Percentiles rank a stretch among this genome's conserved stretches.
Conservation (phyloP, 1,140 invertebrate genomes). For the Lethocerus indicus region DNA sequence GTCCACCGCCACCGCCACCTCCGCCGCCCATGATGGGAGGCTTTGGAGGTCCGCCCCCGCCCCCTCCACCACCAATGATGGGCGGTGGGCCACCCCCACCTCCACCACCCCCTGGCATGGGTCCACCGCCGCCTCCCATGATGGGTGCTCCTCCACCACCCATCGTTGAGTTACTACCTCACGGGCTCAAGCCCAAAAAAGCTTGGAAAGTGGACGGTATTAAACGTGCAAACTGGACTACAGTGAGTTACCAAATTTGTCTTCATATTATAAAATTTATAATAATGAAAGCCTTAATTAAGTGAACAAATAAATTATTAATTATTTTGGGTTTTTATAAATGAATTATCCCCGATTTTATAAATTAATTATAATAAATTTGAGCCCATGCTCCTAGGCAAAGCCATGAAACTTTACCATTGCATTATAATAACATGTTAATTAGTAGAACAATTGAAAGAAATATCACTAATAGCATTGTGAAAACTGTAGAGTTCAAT, state of each 20-base stretch:
- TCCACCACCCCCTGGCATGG: conserved; percentile 27
- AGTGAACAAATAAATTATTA: neutral
- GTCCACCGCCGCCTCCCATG: conserved; percentile 25
- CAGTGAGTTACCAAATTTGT: conserved; percentile 27
- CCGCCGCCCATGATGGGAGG: conserved; percentile 25
- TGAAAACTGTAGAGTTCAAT: too few species aligned
- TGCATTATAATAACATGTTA: too few species aligned
- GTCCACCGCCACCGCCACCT: conserved; percentile 27
- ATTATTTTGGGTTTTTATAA: neutral
- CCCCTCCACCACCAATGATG: conserved; percentile 30
- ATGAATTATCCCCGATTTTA: too few species aligned
- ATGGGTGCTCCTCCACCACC: conserved; percentile 23
- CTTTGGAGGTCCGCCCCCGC: conserved; percentile 21
- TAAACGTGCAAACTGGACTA: conserved; percentile 79
- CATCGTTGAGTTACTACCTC: conserved; percentile 45
- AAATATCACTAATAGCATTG: too few species aligned
- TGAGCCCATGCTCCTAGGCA: too few species aligned
- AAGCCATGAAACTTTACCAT: too few species aligned
- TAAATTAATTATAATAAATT: too few species aligned
- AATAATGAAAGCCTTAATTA: neutral
- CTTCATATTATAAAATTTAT: neutral
- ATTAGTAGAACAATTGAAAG: too few species aligned
- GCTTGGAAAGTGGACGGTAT: conserved; percentile 73
- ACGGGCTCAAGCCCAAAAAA: conserved; percentile 81
- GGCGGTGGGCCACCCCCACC: conserved; percentile 25